A percentile compares a stretch with the other conserved stretches of the same genome.
phyloP scores from a whole-genome alignment of 2,888 invertebrate species.

The Hemicrepidius hirtus region DNA sequence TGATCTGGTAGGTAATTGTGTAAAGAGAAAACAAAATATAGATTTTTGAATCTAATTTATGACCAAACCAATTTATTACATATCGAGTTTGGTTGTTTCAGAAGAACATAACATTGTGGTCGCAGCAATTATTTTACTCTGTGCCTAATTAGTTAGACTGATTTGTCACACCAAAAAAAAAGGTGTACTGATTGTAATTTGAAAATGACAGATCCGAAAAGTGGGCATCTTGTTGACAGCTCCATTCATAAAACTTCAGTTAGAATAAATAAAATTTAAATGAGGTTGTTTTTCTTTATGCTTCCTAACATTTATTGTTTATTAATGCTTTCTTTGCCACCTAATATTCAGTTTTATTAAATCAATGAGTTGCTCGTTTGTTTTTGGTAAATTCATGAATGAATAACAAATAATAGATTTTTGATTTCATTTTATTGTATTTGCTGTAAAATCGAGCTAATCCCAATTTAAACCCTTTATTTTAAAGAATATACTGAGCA shows the following conservation, averaged over 20 bases:
- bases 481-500: too few relatives aligned
- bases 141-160: conserved; percentile 70
- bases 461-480: too few relatives aligned
- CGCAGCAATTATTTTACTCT: conserved; percentile 66
- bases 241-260: conserved; percentile 68
- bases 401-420: too few relatives aligned
- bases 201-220: conserved; percentile 67
- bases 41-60: neutral
- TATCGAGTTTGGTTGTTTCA: neutral
- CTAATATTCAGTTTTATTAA: too few relatives aligned
- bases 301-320: neutral
- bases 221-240: conserved; percentile 71
- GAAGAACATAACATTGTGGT: conserved; percentile 66
- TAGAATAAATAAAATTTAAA: conserved; percentile 54
- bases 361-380: too few relatives aligned
- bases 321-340: neutral
- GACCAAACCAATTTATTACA: too few relatives aligned
- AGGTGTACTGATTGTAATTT: conserved; percentile 59
- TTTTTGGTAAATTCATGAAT: too few relatives aligned
- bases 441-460: too few relatives aligned
- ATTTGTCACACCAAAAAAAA: conserved; percentile 48
- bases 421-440: too few relatives aligned
- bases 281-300: conserved; percentile 41
- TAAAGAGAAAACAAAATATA: conserved; percentile 15
- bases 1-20: neutral